Base-by-base conservation (phyloP, 1,140 invertebrate species). In the Leptinotarsa texana region DNA sequence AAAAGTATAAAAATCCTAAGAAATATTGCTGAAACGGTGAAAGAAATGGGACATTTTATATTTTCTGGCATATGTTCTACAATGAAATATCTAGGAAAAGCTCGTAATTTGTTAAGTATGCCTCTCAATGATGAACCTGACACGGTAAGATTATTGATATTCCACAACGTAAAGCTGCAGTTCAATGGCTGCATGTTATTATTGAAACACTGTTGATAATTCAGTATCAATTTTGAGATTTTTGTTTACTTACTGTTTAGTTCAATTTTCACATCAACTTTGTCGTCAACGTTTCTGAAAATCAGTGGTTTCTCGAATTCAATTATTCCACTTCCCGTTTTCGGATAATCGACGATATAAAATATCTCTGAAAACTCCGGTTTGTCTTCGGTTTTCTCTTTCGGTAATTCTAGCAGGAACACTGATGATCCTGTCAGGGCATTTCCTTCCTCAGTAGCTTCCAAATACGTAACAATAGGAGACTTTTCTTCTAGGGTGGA, bases 301-400 rank as follows among this genome's bases (percentile, higher is more conserved):
- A 1, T 61, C 47, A 70, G 27, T 22, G 17, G 8, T 22, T 51
- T 18, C 13, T 33, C 69, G 24, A 70, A 70, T 6, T 27, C 17
- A 21, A 70, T 57, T 13, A 48, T 57, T 70, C 69, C 69, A 22
- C 11, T 24, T 3, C 51, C 69, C 13, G 57, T 24, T 15, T 22
- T 47, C 13, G 24, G 70, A 69, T 76, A 51, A 8, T 15, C 15
- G 3, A 49, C 75, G 18, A 65, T 62, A 63, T 73, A 73, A 73
- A 63, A 73, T 11, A 27, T 24, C 6, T 48, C 63, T 73, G 49
- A n/a, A 57, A 73, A 73, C 42, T 48, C 13, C 2, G 71, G 71
- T 17, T 15, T n/a, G 11, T 63, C 49, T 15, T 27, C 24, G n/a
- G 51, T 17, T 15, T 57, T 15, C 5, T 15, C 0, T 22, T 49